Base-by-base conservation (phyloP, 2,888 invertebrate species). In the Agrochola lota region DNA sequence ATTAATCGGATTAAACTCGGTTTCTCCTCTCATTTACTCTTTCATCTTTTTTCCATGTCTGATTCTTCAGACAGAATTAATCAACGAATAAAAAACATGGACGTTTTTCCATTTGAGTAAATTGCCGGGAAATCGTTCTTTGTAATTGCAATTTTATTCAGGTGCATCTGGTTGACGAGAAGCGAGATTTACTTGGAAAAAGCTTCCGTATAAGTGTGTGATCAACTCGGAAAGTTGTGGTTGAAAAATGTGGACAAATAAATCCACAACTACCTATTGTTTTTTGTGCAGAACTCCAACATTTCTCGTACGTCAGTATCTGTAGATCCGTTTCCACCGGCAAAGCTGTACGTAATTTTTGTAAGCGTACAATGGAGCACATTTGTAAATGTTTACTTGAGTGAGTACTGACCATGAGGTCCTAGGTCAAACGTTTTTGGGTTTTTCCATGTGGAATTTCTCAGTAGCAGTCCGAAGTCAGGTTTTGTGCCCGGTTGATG, bases 101-200 rank as follows among this genome's bases (percentile, higher is more conserved):
- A 52, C n/a, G 15, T 69, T 70, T 77, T 80, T 80, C 64, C 67
- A 57, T 80, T 43, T 17, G 7, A 64, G 23, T 55, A 52, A 69
- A 59, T 80, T 66, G 26, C 60, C 11, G 55, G 3, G 52, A 59
- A 59, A 59, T 74, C 74, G 49, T 80, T 64, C 74, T 49, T 35
- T 68, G 80, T 69, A 69, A 80, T 74, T 80, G 59, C 80, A 52
- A 59, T 69, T 69, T 69, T 64, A 64, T 64, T 69, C 68, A 64
- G 15, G 17, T 64, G 74, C 43, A 74, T 46, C 46, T 57, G 1
- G 15, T 30, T 49, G 60, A 78, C 17, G 26, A 60, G 30, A 12
- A 57, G 12, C 17, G 40, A 69, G 74, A 80, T 69, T 80, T 74
- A 52, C 59, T 63, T 30, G 15, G 15, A 35, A 64, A 70, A 64